A percentile compares a stretch with the other conserved stretches of the same genome.
phyloP scores from a whole-genome alignment of 2,113 vertebrate genomes.

The Cygnus buccinator region DNA sequence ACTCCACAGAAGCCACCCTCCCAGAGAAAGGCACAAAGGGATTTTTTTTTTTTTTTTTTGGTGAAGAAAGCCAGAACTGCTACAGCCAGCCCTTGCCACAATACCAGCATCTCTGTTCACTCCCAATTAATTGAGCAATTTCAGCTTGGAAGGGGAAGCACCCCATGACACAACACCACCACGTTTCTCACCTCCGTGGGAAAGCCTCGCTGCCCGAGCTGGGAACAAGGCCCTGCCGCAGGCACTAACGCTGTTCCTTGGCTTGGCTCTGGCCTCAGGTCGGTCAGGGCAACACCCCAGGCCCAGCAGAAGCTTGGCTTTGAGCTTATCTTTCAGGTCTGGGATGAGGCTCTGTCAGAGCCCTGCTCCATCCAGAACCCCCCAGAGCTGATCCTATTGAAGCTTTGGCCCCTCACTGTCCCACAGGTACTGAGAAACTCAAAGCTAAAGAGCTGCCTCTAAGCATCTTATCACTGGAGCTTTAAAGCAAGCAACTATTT shows the following conservation, averaged over 20 bases:
- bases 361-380: neutral
- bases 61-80: neutral
- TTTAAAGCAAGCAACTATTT: neutral
- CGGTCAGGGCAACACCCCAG: neutral
- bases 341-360: neutral
- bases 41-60: no score
- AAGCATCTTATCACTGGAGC: neutral
- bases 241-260: neutral
- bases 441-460: neutral
- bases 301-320: neutral
- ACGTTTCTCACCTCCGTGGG: neutral
- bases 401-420: no score
- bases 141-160: neutral
- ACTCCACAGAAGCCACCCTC: neutral
- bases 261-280: neutral
- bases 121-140: neutral
- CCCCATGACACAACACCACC: neutral
- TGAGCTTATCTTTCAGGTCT: neutral
- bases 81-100: neutral
- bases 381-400: neutral
- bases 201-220: neutral
- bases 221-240: no score
- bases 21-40: neutral
- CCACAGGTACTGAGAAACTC: rapidly evolving
- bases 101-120: rapidly evolving